phyloP scores from a whole-genome alignment of 2,113 vertebrate genomes.

The Stictonetta naevosa region DNA sequence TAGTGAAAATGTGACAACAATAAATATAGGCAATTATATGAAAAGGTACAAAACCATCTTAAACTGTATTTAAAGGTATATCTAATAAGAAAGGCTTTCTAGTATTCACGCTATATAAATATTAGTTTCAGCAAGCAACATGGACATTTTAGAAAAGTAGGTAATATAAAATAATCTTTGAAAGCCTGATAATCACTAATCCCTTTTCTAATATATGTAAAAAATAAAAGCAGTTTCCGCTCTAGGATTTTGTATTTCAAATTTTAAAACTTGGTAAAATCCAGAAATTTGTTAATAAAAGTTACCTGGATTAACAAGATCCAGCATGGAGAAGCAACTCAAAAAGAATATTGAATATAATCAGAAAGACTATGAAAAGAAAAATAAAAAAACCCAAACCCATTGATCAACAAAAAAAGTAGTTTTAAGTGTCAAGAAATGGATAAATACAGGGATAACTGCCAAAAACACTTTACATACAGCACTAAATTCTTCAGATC shows the following conservation, averaged over 20 bases:
- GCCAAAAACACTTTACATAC: background rate
- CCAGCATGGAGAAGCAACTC: background rate
- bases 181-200: background rate
- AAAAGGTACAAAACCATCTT: background rate
- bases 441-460: background rate
- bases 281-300: background rate
- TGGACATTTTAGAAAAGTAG: background rate
- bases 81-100: background rate
- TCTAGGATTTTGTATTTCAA: background rate
- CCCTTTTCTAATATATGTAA: background rate
- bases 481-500: background rate
- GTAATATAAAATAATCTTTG: background rate
- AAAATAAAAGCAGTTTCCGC: background rate
- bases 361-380: background rate
- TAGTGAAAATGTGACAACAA: background rate
- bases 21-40: background rate
- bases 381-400: background rate
- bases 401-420: background rate
- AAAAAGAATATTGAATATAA: background rate
- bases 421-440: background rate
- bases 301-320: background rate
- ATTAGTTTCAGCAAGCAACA: background rate
- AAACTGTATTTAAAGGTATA: background rate
- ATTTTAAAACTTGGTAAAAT: background rate
- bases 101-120: background rate